These are phyloP conservation scores for Phytoseiulus persimilis DNA, from an alignment of 2,888 invertebrate genomes.

Conservation along the genomic window DNA sequence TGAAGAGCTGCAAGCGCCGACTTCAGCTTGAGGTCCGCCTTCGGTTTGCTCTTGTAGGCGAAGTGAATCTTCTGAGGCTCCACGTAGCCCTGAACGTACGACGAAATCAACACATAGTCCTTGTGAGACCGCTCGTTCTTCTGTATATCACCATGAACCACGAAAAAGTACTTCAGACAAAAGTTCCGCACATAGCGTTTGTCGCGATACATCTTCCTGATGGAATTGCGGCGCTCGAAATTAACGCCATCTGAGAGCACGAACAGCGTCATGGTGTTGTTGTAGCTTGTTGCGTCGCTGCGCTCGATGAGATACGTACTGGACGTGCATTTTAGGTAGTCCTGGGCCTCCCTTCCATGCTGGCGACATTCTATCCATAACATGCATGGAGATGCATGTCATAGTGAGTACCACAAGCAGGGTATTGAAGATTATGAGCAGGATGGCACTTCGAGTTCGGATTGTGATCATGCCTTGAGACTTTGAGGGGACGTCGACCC, in stretches of 20 bases:
- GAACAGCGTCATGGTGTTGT: slow-evolving; percentile 30
- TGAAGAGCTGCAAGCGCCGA: slow-evolving; percentile 6
- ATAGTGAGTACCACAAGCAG: neutral
- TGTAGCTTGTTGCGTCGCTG: slow-evolving; percentile 24
- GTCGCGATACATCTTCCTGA: slow-evolving; percentile 20
- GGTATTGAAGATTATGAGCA: slow-evolving; percentile 24
- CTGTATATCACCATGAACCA: slow-evolving; percentile 18
- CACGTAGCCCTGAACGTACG: slow-evolving; percentile 11
- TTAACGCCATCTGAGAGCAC: neutral
- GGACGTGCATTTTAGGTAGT: slow-evolving; percentile 20
- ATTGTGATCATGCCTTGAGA: slow-evolving; percentile 37
- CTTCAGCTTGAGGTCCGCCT: slow-evolving; percentile 27
- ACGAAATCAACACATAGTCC: slow-evolving; percentile 25
- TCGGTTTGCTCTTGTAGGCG: slow-evolving; percentile 29
- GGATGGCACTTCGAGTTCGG: slow-evolving; percentile 5
- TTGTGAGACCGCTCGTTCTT: neutral
- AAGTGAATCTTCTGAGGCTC: slow-evolving; percentile 30
- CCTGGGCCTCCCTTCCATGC: slow-evolving; percentile 23
- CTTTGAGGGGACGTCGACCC: neutral
- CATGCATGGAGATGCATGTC: slow-evolving; percentile 24
- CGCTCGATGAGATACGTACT: slow-evolving; percentile 11
- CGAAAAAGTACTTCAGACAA: slow-evolving; percentile 23
- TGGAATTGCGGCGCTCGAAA: neutral
- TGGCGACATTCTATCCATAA: slow-evolving; percentile 23
- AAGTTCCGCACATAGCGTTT: neutral